phyloP scores from a whole-genome alignment of 1,140 invertebrate species.

The Xylocopa sonorina region DNA sequence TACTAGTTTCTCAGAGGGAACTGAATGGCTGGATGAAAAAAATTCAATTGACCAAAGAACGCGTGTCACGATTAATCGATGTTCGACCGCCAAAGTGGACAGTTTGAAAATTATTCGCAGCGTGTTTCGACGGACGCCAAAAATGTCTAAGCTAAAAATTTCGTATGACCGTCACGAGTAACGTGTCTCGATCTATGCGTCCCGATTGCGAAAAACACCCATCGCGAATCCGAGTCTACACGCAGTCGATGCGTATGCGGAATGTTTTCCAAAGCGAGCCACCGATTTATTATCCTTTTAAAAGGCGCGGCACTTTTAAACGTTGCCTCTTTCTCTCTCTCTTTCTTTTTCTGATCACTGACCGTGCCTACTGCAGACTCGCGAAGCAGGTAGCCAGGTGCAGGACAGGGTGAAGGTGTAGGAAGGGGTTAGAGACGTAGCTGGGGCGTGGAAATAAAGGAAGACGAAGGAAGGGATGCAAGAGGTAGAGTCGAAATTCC shows the following conservation, averaged over 20 bases:
- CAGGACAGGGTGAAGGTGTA: constrained; percentile 60
- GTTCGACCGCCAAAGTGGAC: no score
- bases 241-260: background rate
- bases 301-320: constrained; percentile 57
- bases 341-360: no score
- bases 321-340: no score
- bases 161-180: background rate
- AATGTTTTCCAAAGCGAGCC: constrained; percentile 42
- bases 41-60: no score
- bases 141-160: no score
- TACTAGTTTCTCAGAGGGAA: no score
- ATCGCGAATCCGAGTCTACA: background rate
- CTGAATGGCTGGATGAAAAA: no score
- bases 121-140: no score
- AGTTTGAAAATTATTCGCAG: no score
- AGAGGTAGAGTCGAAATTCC: constrained; percentile 53
- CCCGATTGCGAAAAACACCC: background rate
- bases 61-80: no score
- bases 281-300: constrained; percentile 51
- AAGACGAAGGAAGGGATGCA: constrained; percentile 44
- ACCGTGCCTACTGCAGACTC: constrained; percentile 55
- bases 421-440: constrained; percentile 41
- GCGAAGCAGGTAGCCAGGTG: constrained; percentile 74
- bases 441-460: constrained; percentile 3
- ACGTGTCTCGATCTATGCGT: background rate